Evolutionary conservation across 2,113 vertebrate genomes (phyloP).

Genomic region (Baryphthengus martii): DNA sequence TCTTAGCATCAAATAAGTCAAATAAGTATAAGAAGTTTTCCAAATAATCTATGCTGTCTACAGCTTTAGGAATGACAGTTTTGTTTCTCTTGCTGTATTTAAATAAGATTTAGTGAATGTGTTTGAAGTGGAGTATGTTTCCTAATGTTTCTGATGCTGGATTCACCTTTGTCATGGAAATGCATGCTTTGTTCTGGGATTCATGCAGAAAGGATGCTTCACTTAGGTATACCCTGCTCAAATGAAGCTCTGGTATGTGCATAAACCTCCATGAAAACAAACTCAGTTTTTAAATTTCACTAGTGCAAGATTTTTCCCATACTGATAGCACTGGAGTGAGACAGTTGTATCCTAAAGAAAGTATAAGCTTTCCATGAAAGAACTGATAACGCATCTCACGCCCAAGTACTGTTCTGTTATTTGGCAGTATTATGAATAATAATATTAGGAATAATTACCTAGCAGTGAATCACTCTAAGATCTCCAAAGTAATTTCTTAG

Average conservation of each 20-base stretch:
- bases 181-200: conserved; percentile 22
- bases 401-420: neutral
- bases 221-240: neutral
- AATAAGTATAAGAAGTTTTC: neutral
- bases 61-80: neutral
- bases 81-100: neutral
- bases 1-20: neutral
- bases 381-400: neutral
- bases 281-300: neutral
- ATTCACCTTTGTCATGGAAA: conserved; percentile 46
- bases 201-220: neutral
- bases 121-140: neutral
- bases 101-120: neutral
- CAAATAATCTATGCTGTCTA: neutral
- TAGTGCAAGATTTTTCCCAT: neutral
- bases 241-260: neutral
- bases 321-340: neutral
- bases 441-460: neutral
- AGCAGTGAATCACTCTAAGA: neutral
- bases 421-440: neutral
- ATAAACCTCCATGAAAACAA: neutral
- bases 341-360: neutral
- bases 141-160: neutral
- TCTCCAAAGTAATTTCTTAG: neutral
- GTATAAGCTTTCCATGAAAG: neutral